Conservation (phyloP, 2,797 vertebrate genomes). For the Smutsia temminckii region DNA sequence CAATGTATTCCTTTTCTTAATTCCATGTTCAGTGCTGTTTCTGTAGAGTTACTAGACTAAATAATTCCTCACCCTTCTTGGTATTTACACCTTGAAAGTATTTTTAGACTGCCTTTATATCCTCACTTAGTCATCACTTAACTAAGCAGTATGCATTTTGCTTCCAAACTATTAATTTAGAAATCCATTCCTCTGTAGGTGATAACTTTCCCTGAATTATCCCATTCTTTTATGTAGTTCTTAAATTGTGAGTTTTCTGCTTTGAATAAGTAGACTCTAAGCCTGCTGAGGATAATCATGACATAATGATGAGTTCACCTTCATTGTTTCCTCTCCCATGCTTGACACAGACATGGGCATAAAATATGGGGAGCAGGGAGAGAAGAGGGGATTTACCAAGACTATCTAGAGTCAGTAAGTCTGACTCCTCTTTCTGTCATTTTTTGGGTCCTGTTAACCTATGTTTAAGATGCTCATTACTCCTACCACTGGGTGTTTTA, state of each 20-base stretch:
- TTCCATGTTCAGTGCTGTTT: constrained; percentile 57
- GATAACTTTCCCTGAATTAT: constrained; percentile 15
- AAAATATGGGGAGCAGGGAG: neutral
- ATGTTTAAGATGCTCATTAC: neutral
- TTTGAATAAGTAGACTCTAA: constrained; percentile 8
- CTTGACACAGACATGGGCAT: neutral
- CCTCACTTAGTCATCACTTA: constrained; percentile 67
- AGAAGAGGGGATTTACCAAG: neutral
- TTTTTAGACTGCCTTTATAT: constrained; percentile 62
- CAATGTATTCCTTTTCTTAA: constrained; percentile 33
- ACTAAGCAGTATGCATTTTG: constrained; percentile 43
- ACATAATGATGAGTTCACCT: neutral
- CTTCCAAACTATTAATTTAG: constrained; percentile 59
- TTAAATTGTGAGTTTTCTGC: neutral
- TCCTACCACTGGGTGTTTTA: neutral
- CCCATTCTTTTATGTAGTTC: constrained; percentile 1
- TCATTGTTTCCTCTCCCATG: neutral
- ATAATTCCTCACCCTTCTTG: constrained; percentile 63
- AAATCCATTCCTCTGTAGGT: neutral
- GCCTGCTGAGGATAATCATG: neutral
- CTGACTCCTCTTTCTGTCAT: neutral
- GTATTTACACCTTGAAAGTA: constrained; percentile 71
- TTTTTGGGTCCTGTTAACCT: neutral
- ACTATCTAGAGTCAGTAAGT: neutral
- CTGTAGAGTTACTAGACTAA: constrained; percentile 61